A percentile compares a stretch with the other conserved stretches of the same genome.
phyloP scores from a whole-genome alignment of 2,888 invertebrate species.

The Alitta virens region DNA sequence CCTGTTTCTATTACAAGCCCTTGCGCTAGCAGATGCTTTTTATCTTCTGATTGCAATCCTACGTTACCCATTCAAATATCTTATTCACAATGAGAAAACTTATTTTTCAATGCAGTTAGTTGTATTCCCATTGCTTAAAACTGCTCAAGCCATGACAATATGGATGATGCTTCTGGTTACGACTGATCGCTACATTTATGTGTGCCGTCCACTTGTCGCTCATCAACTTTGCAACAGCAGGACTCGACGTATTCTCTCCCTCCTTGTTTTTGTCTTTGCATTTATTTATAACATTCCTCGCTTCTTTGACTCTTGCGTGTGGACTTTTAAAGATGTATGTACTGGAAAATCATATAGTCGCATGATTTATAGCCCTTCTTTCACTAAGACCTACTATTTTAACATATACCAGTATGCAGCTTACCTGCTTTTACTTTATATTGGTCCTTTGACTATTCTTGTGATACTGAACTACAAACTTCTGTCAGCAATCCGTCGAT shows the following conservation, averaged over 20 bases:
- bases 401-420: conserved; percentile 25
- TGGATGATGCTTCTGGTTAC: conserved; percentile 32
- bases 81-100: conserved; percentile 6
- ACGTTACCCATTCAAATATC: conserved; percentile 27
- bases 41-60: conserved; percentile 26
- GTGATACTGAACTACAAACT: conserved; percentile 23
- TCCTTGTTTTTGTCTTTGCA: conserved; percentile 18
- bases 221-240: conserved; percentile 18
- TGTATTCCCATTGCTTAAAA: conserved; percentile 27
- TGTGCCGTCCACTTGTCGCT: conserved; percentile 25
- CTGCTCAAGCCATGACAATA: conserved; percentile 28
- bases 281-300: conserved; percentile 26
- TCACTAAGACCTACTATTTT: conserved; percentile 18
- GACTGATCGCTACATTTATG: conserved; percentile 27
- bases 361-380: conserved; percentile 14
- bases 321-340: conserved; percentile 11
- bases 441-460: conserved; percentile 23
- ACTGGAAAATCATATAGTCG: background rate
- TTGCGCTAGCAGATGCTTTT: conserved; percentile 26
- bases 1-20: conserved; percentile 23
- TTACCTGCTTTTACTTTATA: conserved; percentile 25
- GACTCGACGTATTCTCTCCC: conserved; percentile 13
- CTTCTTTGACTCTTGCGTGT: conserved; percentile 26
- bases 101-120: conserved; percentile 21
- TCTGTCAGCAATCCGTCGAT: conserved; percentile 24